Evolutionary conservation across 2,797 vertebrate species (phyloP).

Genomic region (Gobionotothen gibberifrons): DNA sequence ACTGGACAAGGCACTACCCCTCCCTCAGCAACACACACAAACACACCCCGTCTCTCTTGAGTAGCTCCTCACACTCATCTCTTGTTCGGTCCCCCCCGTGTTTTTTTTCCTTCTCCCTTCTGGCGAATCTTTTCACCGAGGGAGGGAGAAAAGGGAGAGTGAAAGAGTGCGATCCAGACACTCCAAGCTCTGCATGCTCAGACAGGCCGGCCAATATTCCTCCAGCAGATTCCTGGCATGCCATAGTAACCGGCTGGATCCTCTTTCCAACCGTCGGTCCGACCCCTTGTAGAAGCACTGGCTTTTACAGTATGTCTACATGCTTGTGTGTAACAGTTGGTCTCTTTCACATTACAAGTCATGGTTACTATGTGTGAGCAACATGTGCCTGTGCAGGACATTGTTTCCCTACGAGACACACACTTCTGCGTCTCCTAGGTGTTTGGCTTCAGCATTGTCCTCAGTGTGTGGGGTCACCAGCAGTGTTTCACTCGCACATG

Average conservation of each 20-base stretch:
- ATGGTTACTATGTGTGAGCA: not conserved
- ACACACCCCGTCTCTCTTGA: slow-evolving; percentile 50
- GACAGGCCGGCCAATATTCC: slow-evolving; percentile 82
- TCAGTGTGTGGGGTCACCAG: slow-evolving; percentile 41
- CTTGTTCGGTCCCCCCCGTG: slow-evolving; percentile 25
- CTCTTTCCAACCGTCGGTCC: slow-evolving; percentile 65
- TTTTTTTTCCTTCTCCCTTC: slow-evolving; percentile 43
- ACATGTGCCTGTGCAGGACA: slow-evolving; percentile 1
- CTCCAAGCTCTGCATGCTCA: slow-evolving; percentile 75
- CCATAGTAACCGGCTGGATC: slow-evolving; percentile 87
- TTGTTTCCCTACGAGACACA: slow-evolving; percentile 15
- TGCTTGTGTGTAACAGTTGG: slow-evolving; percentile 20
- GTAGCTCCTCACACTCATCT: slow-evolving; percentile 55
- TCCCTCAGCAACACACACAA: slow-evolving; percentile 57
- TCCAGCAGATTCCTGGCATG: slow-evolving; percentile 85
- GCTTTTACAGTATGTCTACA: slow-evolving; percentile 29
- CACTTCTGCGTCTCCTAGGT: slow-evolving; percentile 1
- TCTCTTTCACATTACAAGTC: slow-evolving; percentile 26
- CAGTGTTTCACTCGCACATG: slow-evolving; percentile 47
- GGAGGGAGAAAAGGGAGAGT: slow-evolving; percentile 45
- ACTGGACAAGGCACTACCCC: slow-evolving; percentile 70
- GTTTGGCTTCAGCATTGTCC: slow-evolving; percentile 37
- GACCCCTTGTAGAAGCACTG: slow-evolving; percentile 46
- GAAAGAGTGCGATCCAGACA: slow-evolving; percentile 66
- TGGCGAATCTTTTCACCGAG: slow-evolving; percentile 55